Base-by-base conservation (phyloP, 2,113 vertebrate species). In the Lampris megalopsis region DNA sequence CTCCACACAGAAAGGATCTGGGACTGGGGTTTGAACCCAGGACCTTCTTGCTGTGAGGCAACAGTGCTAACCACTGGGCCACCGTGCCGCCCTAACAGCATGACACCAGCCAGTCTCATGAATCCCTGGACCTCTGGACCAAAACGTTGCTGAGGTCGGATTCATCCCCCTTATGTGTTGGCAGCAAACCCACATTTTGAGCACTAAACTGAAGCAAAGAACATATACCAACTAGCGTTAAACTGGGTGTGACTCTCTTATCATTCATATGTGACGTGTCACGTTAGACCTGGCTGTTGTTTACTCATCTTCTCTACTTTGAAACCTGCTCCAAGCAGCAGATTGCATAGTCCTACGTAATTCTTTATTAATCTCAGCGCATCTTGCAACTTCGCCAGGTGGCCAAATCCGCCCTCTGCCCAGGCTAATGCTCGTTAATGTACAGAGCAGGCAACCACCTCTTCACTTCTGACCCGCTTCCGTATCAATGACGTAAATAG, bases 101-200 rank as follows among this genome's bases (percentile, higher is more conserved):
- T 47, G 43, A 73, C 63, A 85, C 81, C 37, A 66, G 82, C 77
- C 83, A 81, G 83, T 38, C 66, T 84, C 3, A 61, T 50, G 48
- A 68, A 77, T 76, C 79, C 75, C 80, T 35, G 47, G 75, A 77
- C 66, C 61, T 77, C 45, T 70, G 9, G 49, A 68, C 48, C 54
- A 47, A 68, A 79, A 63, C 47, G 36, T 1, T 49, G 6, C 69
- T 38, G 78, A 60, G 7, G 71, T 80, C 75, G 63, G 52, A 69
- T 58, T 66, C 42, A 10, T 62, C 41, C 76, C 54, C 78, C 71
- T 60, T 68, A 50, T 24, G 71, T 71, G 48, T 79, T 79, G 85
- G 80, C 81, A 81, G 13, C 1, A 61, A 75, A 68, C 89, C 86
- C 81, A 82, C 83, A 87, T 88, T 87, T 92, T 85, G 83, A 89